phyloP scores from a whole-genome alignment of 1,140 invertebrate species.

The Harlomillsia oculata region DNA sequence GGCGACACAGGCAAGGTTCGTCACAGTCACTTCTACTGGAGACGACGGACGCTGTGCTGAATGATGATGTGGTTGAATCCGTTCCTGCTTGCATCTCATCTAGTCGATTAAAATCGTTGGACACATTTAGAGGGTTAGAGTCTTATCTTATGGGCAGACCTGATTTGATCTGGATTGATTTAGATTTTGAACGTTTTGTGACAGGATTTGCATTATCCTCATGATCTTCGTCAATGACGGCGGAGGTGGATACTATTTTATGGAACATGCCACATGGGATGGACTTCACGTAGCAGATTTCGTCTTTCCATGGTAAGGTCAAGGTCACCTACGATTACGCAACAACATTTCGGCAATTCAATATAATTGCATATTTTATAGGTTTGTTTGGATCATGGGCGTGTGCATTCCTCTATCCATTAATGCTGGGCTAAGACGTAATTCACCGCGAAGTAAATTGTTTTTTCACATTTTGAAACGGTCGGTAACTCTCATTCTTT shows the following conservation, averaged over 20 bases:
- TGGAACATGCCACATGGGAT: conserved; percentile 86
- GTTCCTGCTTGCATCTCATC: too few relatives aligned
- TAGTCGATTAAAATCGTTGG: conserved; percentile 25
- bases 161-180: neutral
- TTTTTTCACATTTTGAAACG: conserved; percentile 44
- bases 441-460: conserved; percentile 48
- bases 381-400: conserved; percentile 90
- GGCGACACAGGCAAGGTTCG: too few relatives aligned
- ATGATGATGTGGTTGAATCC: too few relatives aligned
- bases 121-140: conserved; percentile 26
- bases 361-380: conserved; percentile 35
- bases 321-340: neutral
- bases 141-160: neutral
- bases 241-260: conserved; percentile 75
- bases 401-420: conserved; percentile 74
- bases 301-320: conserved; percentile 76
- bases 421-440: conserved; percentile 59
- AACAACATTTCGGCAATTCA: neutral
- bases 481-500: conserved; percentile 48
- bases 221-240: conserved; percentile 92
- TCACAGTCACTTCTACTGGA: too few relatives aligned
- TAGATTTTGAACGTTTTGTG: neutral
- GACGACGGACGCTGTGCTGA: too few relatives aligned
- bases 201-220: conserved; percentile 59
- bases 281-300: conserved; percentile 83